Conservation (phyloP, 2,888 invertebrate genomes). For the Brassicogethes aeneus region DNA sequence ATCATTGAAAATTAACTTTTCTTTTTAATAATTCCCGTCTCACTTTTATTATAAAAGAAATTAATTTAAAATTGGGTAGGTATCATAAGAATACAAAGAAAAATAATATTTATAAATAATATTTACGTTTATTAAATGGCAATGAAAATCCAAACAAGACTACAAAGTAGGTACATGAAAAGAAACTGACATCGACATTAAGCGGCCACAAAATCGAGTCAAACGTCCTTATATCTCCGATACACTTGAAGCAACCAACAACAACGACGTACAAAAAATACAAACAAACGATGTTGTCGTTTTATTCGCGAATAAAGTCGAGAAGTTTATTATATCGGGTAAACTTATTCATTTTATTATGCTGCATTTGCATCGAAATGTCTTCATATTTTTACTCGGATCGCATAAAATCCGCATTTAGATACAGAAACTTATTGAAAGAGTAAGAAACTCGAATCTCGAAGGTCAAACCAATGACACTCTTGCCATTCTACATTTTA, state of each 20-base stretch:
- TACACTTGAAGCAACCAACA: not conserved
- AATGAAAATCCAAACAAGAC: not conserved
- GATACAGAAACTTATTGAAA: conserved; percentile 8
- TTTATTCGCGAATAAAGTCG: conserved; percentile 10
- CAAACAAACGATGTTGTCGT: not conserved
- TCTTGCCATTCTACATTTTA: not conserved
- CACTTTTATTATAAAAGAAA: too few species aligned
- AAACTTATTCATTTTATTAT: conserved; percentile 10
- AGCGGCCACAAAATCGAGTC: not conserved
- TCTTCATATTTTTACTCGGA: conserved; percentile 6
- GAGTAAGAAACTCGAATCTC: conserved; percentile 2
- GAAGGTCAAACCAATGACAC: not conserved
- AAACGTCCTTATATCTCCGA: not conserved
- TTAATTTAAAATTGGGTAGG: too few species aligned
- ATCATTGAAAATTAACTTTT: too few species aligned
- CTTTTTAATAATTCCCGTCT: too few species aligned
- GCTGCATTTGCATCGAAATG: conserved; percentile 9
- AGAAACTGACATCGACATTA: not conserved
- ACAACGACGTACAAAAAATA: not conserved
- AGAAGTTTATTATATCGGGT: conserved; percentile 9
- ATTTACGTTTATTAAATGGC: too few species aligned
- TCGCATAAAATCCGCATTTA: conserved; percentile 9
- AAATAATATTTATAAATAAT: too few species aligned
- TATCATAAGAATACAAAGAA: too few species aligned
- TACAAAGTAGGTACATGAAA: not conserved